Conservation (phyloP, 2,797 vertebrate species). For the Zenarchopterus dispar region DNA sequence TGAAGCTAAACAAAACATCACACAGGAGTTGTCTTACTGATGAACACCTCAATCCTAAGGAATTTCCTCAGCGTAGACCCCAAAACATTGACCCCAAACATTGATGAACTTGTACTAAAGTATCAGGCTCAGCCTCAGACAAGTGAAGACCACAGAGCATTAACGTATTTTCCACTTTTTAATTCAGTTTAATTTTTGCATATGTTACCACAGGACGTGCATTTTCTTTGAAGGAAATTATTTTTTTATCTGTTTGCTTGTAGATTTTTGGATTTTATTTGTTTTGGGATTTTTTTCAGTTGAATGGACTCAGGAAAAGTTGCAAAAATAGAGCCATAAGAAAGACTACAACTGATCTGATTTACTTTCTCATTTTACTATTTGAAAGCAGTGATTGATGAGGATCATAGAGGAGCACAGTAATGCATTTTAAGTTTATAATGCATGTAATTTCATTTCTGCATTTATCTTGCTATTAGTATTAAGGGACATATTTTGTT, state of each 20-base stretch:
- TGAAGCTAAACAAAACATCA: too few species aligned
- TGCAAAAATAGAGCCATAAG: conserved; percentile 15
- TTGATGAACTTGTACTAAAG: background rate
- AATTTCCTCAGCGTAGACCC: too few species aligned
- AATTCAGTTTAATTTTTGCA: conserved; percentile 1
- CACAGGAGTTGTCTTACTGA: too few species aligned
- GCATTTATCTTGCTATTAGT: conserved; percentile 22
- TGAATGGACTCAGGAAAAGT: conserved; percentile 16
- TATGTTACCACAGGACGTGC: conserved; percentile 8
- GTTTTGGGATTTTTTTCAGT: conserved; percentile 1
- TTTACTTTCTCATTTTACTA: conserved; percentile 7
- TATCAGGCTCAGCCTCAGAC: conserved; percentile 22
- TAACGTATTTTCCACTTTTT: conserved; percentile 5
- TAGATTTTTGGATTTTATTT: background rate
- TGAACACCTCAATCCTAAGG: too few species aligned
- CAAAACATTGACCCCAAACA: too few species aligned
- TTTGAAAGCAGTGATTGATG: conserved; percentile 12
- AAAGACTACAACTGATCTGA: conserved; percentile 10
- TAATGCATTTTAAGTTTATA: conserved; percentile 21
- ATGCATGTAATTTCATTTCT: conserved; percentile 15
- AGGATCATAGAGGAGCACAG: conserved; percentile 16
- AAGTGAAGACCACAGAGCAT: conserved; percentile 12
- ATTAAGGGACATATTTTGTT: conserved; percentile 3
- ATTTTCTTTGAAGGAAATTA: conserved; percentile 10
- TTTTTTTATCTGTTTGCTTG: conserved; percentile 13